Percentiles rank a stretch among this genome's conserved stretches.
These are phyloP conservation scores for Marronus borbonicus DNA, from an alignment of 2,888 invertebrate species.

Conservation along the genomic window DNA sequence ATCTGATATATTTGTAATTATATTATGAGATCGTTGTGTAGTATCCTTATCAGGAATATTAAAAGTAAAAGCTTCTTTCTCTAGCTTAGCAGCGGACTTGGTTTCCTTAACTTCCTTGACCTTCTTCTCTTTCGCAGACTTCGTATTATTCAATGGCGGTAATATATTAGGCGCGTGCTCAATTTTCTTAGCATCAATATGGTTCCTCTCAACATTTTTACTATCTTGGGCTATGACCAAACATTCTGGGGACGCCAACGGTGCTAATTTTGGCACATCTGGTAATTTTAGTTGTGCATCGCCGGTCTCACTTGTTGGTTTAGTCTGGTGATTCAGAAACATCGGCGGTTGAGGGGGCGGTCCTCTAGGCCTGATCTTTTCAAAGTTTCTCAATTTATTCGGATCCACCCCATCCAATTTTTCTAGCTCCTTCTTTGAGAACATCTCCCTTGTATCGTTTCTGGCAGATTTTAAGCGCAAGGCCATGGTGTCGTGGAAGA, in stretches of 20 bases:
- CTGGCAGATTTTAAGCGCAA: constrained; percentile 77
- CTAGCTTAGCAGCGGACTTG: not conserved
- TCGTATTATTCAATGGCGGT: constrained; percentile 3
- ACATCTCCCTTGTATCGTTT: constrained; percentile 77
- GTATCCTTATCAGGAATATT: not conserved
- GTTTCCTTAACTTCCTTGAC: constrained; percentile 10
- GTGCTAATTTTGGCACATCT: constrained; percentile 29
- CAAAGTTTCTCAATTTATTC: constrained; percentile 52
- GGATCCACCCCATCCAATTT: constrained; percentile 59
- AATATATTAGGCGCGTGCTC: not conserved
- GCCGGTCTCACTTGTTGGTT: not conserved
- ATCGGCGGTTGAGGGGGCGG: constrained; percentile 56
- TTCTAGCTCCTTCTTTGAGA: constrained; percentile 68
- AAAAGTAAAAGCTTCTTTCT: not conserved
- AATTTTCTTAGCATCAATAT: not conserved
- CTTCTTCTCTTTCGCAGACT: not conserved
- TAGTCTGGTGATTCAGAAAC: not conserved
- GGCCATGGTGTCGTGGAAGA: constrained; percentile 89
- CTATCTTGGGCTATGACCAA: constrained; percentile 15
- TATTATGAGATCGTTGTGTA: constrained; percentile 13
- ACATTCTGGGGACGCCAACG: constrained; percentile 33
- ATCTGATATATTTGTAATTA: not conserved
- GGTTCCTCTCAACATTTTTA: not conserved
- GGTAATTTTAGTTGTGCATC: not conserved
- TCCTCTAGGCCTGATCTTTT: constrained; percentile 52